Evolutionary conservation across 2,113 vertebrate species (phyloP).

Genomic region (Hippocampus abdominalis): DNA sequence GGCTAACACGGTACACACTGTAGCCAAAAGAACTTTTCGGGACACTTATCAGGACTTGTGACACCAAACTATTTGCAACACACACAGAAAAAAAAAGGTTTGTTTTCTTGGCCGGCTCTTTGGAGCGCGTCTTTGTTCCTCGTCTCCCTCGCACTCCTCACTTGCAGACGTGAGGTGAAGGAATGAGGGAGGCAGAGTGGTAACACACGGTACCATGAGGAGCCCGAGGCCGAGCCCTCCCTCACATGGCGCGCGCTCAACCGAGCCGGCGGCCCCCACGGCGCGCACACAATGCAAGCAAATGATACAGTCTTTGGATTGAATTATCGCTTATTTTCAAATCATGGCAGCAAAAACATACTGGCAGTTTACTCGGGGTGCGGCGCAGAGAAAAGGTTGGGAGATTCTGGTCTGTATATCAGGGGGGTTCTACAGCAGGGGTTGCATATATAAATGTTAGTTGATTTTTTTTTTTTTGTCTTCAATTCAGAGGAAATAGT

Average conservation of each 20-base stretch:
- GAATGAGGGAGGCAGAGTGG: conserved; percentile 93
- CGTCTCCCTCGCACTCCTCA: conserved; percentile 48
- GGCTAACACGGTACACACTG: conserved; percentile 49
- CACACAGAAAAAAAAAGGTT: conserved; percentile 13
- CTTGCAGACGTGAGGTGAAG: conserved; percentile 68
- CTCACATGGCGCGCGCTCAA: conserved; percentile 74
- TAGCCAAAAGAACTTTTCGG: conserved; percentile 33
- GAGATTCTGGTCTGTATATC: neutral
- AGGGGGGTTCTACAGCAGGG: too few relatives aligned
- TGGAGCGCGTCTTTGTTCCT: conserved; percentile 4
- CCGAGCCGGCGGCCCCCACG: conserved; percentile 62
- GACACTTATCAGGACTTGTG: conserved; percentile 50
- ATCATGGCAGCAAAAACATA: neutral
- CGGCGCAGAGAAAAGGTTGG: neutral
- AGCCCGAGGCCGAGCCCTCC: conserved; percentile 74
- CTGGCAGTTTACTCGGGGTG: neutral
- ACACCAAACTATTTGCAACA: conserved; percentile 42
- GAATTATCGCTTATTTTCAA: neutral
- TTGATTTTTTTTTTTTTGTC: neutral
- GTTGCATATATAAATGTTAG: neutral
- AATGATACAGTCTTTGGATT: neutral
- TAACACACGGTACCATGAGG: conserved; percentile 98
- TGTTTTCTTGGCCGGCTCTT: conserved; percentile 43
- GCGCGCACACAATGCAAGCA: conserved; percentile 19
- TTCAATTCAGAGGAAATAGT: neutral